Conservation (phyloP, 2,113 vertebrate species). For the Indri indri region DNA sequence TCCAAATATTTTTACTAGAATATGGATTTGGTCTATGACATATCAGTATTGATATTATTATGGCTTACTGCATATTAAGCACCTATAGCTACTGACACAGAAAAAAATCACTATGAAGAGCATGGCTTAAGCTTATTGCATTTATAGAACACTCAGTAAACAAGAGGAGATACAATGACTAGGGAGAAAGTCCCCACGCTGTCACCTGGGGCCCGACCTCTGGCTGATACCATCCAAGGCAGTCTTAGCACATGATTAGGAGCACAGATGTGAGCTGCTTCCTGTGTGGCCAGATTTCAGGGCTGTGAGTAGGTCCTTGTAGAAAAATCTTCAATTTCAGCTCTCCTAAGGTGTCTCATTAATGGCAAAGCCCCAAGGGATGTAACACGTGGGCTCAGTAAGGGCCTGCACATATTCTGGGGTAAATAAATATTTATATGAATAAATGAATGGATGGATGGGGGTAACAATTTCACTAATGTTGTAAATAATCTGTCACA, state of each 20-base stretch:
- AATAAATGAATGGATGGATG: background rate
- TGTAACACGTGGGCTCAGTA: background rate
- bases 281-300: background rate
- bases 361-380: background rate
- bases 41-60: background rate
- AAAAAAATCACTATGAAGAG: background rate
- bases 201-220: background rate
- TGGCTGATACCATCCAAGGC: background rate
- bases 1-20: background rate
- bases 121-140: background rate
- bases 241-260: background rate
- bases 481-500: background rate
- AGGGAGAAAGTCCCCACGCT: background rate
- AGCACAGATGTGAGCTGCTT: background rate
- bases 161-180: background rate
- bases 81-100: background rate
- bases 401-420: background rate
- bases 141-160: background rate
- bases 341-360: fast-evolving
- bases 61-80: background rate
- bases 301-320: background rate
- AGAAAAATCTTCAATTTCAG: background rate
- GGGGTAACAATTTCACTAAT: background rate
- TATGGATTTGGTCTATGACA: background rate
- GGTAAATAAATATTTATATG: background rate